Evolutionary conservation across 1,140 invertebrate species (phyloP).

Genomic region (Lepidostoma basale): DNA sequence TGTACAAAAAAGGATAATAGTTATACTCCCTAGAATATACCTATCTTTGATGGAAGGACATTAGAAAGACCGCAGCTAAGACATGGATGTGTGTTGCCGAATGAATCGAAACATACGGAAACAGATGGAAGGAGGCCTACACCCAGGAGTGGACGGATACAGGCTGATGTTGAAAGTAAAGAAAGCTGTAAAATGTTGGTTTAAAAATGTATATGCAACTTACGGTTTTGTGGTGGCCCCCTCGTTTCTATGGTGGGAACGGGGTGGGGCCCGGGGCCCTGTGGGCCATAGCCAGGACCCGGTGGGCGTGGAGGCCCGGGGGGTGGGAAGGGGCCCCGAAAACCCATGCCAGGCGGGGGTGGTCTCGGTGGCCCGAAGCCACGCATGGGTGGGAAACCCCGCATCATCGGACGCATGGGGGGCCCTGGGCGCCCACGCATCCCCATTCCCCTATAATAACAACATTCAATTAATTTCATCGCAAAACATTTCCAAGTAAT

Average conservation of each 20-base stretch:
- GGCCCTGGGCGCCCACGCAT: conserved; percentile 29
- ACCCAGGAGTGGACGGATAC: no score
- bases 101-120: neutral
- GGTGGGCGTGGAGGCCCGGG: conserved; percentile 46
- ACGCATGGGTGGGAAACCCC: no score
- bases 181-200: neutral
- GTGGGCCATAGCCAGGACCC: conserved; percentile 52
- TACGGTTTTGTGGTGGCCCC: conserved; percentile 50
- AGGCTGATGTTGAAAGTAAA: no score
- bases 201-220: neutral
- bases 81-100: neutral
- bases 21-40: no score
- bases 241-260: conserved; percentile 59
- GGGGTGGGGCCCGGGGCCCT: conserved; percentile 58
- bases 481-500: no score
- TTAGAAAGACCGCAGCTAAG: neutral
- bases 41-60: no score
- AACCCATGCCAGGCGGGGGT: conserved; percentile 11
- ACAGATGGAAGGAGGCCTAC: no score
- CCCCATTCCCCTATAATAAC: conserved; percentile 26
- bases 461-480: no score
- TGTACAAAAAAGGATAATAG: no score
- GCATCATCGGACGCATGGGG: conserved; percentile 16
- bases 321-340: conserved; percentile 22
- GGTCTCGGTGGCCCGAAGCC: conserved; percentile 13